These are phyloP conservation scores for Drosophila kepulauana DNA, from an alignment of 1,140 invertebrate species.

Conservation along the genomic window DNA sequence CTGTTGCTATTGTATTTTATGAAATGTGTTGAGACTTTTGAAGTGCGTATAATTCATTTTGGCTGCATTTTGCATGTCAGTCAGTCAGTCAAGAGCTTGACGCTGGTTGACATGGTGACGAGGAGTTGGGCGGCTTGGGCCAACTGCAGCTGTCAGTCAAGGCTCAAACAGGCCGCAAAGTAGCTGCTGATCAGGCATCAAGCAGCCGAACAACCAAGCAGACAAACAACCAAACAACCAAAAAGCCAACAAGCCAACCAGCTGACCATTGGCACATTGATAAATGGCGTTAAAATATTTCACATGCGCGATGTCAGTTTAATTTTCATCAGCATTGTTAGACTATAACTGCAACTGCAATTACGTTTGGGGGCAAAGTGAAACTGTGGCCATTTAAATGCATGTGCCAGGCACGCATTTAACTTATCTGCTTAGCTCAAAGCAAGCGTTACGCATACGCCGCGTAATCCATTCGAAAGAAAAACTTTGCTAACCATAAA, in stretches of 20 bases:
- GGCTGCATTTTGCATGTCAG: slow-evolving; percentile 49
- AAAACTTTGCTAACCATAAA: slow-evolving; percentile 4
- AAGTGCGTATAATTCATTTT: slow-evolving; percentile 80
- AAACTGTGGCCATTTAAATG: slow-evolving; percentile 55
- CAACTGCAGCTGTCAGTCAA: slow-evolving; percentile 59
- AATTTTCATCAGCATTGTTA: slow-evolving; percentile 49
- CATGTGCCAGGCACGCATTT: slow-evolving; percentile 15
- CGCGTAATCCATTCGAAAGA: background rate
- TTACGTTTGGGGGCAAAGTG: slow-evolving; percentile 9
- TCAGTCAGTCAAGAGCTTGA: slow-evolving; percentile 21
- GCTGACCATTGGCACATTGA: slow-evolving; percentile 64
- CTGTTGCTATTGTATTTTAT: slow-evolving; percentile 47
- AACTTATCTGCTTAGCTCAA: slow-evolving; percentile 30
- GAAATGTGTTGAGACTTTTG: slow-evolving; percentile 66
- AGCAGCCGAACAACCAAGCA: slow-evolving; percentile 31
- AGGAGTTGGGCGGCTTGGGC: slow-evolving; percentile 38
- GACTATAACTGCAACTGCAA: background rate
- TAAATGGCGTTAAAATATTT: slow-evolving; percentile 83
- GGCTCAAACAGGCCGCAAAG: slow-evolving; percentile 51
- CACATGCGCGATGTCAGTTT: slow-evolving; percentile 55
- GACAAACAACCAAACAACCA: slow-evolving; percentile 15
- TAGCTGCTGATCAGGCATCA: slow-evolving; percentile 28
- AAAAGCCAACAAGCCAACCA: slow-evolving; percentile 2
- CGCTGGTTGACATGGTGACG: slow-evolving; percentile 46
- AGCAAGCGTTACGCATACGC: slow-evolving; percentile 48